Percentiles rank a stretch among this genome's conserved stretches.
These are phyloP conservation scores for Andrena haemorrhoa DNA, from an alignment of 2,888 invertebrate genomes.

Conservation along the genomic window DNA sequence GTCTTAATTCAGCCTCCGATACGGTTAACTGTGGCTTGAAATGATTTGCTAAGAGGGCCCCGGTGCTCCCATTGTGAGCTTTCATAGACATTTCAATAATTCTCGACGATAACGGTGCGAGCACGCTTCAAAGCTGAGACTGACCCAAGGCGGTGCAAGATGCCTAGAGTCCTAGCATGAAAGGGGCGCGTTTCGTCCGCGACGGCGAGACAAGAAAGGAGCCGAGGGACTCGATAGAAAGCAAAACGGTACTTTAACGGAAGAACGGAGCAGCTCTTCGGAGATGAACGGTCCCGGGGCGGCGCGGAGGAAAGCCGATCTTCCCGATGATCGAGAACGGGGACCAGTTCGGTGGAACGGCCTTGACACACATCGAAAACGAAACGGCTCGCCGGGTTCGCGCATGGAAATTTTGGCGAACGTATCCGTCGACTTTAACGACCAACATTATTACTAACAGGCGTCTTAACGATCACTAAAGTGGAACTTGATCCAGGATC, in stretches of 20 bases:
- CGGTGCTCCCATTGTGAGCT: no score
- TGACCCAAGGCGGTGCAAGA: background rate
- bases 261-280: background rate
- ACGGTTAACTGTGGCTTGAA: background rate
- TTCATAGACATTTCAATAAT: no score
- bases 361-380: conserved; percentile 24
- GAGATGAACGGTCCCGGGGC: background rate
- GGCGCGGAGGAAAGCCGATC: conserved; percentile 18
- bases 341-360: background rate
- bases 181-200: background rate
- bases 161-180: no score
- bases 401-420: no score
- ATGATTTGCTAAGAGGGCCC: no score
- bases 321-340: background rate
- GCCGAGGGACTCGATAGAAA: conserved; percentile 20
- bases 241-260: conserved; percentile 44
- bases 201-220: background rate
- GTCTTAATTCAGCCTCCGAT: background rate
- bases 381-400: no score
- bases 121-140: no score
- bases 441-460: no score
- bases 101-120: no score
- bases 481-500: no score
- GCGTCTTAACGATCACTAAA: no score
- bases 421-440: no score